Base-by-base conservation (phyloP, 2,113 vertebrate genomes). In the Turnix velox region DNA sequence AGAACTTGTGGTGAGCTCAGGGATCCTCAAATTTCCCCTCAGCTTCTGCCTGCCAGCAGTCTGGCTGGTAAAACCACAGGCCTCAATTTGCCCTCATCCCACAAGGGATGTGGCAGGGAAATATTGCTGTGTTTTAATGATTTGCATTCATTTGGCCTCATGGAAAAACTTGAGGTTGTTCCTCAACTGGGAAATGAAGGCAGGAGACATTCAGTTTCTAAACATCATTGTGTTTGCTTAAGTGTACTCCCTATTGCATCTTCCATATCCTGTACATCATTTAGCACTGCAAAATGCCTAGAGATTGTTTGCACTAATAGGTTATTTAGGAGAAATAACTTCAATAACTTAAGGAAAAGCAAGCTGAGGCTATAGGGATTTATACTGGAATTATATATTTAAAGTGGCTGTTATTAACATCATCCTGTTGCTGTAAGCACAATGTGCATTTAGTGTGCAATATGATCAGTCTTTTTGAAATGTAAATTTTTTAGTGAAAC, bases 71-170 rank as follows among this genome's bases (percentile, higher is more conserved):
- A 28, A 48, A 23, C 39, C 10, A 8, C 22, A 18, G 24, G 27
- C 30, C 52, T 52, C 55, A 45, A 25, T 48, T 43, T 48, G 58
- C 40, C 45, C 49, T 5, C 1, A 1, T 17, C 43, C 49, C 45
- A 13, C 40, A 13, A 30, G 39, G 62, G 66, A n/a, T 3, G 4
- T 1, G 6, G 31, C 59, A 42, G 37, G 27, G 45, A 52, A 59
- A 48, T 22, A 31, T 5, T 4, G 7, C 73, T 35, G 28, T 8
- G 1, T 37, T 46, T 58, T 45, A 19, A 20, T 27, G 28, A 15
- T 27, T 37, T 15, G 33, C 1, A 0, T 10, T 24, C 1, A 0
- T 25, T 57, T 33, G 75, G 51, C 77, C 65, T 48, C 1, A 0
- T 23, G 27, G 63, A 54, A 71, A 30, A 33, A 33, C 40, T 59